These are phyloP conservation scores for Xiphophorus hellerii DNA, from an alignment of 2,113 vertebrate genomes.

Conservation along the genomic window DNA sequence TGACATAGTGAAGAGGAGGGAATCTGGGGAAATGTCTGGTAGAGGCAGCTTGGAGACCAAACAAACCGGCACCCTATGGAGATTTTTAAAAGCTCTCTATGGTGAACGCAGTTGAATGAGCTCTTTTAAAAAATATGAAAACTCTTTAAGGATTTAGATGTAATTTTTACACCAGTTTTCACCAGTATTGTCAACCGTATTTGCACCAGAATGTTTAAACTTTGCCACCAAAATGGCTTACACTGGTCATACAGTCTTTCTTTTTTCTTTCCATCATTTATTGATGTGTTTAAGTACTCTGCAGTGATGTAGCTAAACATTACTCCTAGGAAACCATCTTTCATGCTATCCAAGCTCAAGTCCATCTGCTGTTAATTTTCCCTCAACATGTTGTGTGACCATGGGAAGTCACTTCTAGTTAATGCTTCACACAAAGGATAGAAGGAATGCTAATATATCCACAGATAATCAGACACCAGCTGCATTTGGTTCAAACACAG, in stretches of 20 bases:
- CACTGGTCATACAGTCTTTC: background rate
- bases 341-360: background rate
- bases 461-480: background rate
- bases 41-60: background rate
- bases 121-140: background rate
- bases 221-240: background rate
- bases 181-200: background rate
- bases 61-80: background rate
- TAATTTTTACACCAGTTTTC: background rate
- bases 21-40: background rate
- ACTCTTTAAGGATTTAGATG: too few species aligned
- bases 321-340: background rate
- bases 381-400: background rate
- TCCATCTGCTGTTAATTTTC: background rate
- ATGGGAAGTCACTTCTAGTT: background rate
- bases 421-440: background rate
- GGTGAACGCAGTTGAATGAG: background rate
- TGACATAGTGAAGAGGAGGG: background rate
- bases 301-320: background rate
- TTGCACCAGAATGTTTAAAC: background rate
- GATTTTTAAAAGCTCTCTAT: background rate
- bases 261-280: background rate
- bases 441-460: background rate
- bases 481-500: background rate
- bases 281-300: background rate